These are phyloP conservation scores for Syngnathus rostellatus DNA, from an alignment of 2,797 vertebrate genomes.

Conservation along the genomic window DNA sequence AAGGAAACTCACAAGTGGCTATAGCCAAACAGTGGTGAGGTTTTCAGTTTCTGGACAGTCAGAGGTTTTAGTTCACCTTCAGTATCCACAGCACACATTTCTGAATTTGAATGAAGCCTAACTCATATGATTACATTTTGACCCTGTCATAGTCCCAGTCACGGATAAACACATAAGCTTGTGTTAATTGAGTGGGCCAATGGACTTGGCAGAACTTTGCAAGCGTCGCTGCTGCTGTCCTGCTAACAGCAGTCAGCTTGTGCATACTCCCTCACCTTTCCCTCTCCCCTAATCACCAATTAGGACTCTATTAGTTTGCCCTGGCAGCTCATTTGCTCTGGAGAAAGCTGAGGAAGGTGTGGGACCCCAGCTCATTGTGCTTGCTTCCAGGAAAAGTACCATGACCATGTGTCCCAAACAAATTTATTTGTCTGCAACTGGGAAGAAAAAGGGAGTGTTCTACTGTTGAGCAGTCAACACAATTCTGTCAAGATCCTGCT, in stretches of 20 bases:
- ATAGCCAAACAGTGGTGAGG: too few relatives aligned
- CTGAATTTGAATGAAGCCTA: too few relatives aligned
- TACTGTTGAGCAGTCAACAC: conserved; percentile 40
- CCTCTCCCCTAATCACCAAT: conserved; percentile 91
- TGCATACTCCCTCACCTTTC: conserved; percentile 82
- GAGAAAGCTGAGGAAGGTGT: conserved; percentile 74
- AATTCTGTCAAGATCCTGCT: conserved; percentile 81
- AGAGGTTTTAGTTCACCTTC: too few relatives aligned
- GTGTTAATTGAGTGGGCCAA: too few relatives aligned
- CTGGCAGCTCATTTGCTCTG: conserved; percentile 92
- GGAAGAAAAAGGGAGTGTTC: conserved; percentile 69
- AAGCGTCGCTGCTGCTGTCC: conserved; percentile 24
- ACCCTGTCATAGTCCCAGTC: too few relatives aligned
- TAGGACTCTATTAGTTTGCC: conserved; percentile 96
- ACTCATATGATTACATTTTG: too few relatives aligned
- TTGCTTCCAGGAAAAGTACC: conserved; percentile 71
- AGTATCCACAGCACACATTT: too few relatives aligned
- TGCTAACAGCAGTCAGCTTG: conserved; percentile 66
- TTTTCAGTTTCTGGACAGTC: too few relatives aligned
- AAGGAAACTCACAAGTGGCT: too few relatives aligned
- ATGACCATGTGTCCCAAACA: conserved; percentile 36
- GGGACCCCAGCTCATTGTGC: conserved; percentile 80
- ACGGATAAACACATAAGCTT: too few relatives aligned
- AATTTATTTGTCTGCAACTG: conserved; percentile 43
- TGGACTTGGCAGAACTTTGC: neutral